Evolutionary conservation across 2,113 vertebrate genomes (phyloP).

Genomic region (Proterorhinus semilunaris): DNA sequence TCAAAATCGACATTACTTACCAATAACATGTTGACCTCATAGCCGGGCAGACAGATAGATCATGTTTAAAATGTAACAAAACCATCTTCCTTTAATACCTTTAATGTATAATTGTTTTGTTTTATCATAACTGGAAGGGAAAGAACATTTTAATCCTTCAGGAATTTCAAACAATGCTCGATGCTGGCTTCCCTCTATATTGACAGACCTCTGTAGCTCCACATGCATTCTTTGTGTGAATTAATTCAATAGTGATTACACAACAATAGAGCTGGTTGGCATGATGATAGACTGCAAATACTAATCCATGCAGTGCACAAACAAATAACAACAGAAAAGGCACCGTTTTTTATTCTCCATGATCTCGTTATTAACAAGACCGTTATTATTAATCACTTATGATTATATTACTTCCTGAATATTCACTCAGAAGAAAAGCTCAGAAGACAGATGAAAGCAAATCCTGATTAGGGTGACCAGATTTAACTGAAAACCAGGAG

Average conservation of each 20-base stretch:
- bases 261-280: slow-evolving; percentile 24
- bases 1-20: too few relatives aligned
- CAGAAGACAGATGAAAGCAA: too few relatives aligned
- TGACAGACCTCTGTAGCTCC: slow-evolving; percentile 4
- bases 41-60: too few relatives aligned
- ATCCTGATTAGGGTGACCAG: too few relatives aligned
- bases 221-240: slow-evolving; percentile 15
- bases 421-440: too few relatives aligned
- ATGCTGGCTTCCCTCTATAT: slow-evolving; percentile 28
- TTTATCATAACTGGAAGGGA: background rate
- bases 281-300: slow-evolving; percentile 2
- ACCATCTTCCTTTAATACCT: background rate
- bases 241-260: slow-evolving; percentile 10
- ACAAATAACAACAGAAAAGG: slow-evolving; percentile 21
- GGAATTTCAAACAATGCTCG: slow-evolving; percentile 53
- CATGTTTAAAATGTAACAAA: too few relatives aligned
- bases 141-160: slow-evolving; percentile 63
- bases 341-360: slow-evolving; percentile 1
- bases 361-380: slow-evolving; percentile 9
- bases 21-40: too few relatives aligned
- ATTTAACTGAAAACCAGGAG: too few relatives aligned
- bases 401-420: too few relatives aligned
- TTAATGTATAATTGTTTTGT: slow-evolving; percentile 25
- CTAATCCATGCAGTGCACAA: slow-evolving; percentile 19
- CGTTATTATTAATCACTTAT: too few relatives aligned